Evolutionary conservation across 2,113 vertebrate species (phyloP), one percentile per base, ranked within the genome.

Genomic region (Apteryx mantelli): DNA sequence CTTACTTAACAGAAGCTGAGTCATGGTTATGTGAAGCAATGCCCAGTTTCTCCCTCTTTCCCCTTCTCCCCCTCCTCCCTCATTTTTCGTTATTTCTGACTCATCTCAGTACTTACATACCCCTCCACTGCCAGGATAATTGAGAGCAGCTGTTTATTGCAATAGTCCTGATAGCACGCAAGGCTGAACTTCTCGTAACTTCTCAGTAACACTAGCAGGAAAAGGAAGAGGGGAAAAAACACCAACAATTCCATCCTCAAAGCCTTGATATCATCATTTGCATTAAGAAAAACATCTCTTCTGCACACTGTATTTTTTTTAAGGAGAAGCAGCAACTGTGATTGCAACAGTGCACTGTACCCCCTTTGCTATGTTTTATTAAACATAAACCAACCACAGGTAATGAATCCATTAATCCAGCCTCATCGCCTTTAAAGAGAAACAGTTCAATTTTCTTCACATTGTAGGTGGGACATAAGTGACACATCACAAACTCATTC

Each of bases 21-120:
- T 97, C 76, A 93, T 48, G 64, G 60, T 96, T 93, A 76, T 58
- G 87, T 38, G 79, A 95, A 90, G 44, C 80, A 44, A 1, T 77
- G 93, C 86, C 64, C 42, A 25, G 60, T 91, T 98, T 96, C 92
- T 26, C 28, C 74, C 22, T 14, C 13, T 7, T 34, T 8, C 13
- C 20, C 44, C 15, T 4, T 5, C 21, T 5, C 20, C 7, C 8
- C 12, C 1, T 3, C 4, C n/a, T 18, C 7, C 8, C 9, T 13
- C 3, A 6, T 17, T 48, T 48, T 9, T 24, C 50, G 75, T 87
- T 53, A 96, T 97, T 96, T 98, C 96, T 98, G 97, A 98, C 98
- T 98, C 97, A 97, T 97, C 95, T 26, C 53, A 93, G 87, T 78
- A 79, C 73, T 96, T 92, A 69, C 70, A 80, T 50, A 83, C 56